Percentiles rank a stretch among this genome's conserved stretches.
Conservation (phyloP, 2,113 vertebrate genomes). For the Glaucidium brasilianum region DNA sequence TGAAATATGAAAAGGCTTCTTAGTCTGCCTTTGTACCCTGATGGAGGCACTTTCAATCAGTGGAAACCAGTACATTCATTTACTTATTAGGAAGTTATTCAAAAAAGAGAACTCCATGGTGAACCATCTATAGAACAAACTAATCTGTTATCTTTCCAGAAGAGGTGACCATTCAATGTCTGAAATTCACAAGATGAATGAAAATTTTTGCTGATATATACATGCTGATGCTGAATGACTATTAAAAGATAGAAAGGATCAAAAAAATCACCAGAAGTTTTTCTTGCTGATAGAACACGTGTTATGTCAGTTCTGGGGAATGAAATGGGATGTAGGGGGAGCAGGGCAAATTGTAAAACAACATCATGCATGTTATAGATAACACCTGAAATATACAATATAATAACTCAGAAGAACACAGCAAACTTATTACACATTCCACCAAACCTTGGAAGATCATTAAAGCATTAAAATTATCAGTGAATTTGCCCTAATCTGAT, state of each 20-base stretch:
- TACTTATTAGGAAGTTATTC: conserved; percentile 25
- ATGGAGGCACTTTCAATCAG: conserved; percentile 4
- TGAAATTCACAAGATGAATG: background rate
- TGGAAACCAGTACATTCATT: background rate
- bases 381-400: background rate
- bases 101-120: background rate
- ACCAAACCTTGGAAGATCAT: background rate
- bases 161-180: background rate
- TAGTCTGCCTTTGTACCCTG: conserved; percentile 18
- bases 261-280: background rate
- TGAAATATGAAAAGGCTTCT: conserved; percentile 41
- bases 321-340: background rate
- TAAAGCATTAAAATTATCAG: background rate
- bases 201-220: background rate
- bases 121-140: background rate
- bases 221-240: background rate
- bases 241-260: background rate
- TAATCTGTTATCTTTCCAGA: background rate
- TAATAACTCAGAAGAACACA: background rate
- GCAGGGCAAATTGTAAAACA: background rate
- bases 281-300: background rate
- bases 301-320: background rate
- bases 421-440: background rate
- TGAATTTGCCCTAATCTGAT: background rate
- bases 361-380: background rate